Base-by-base conservation (phyloP, 1,140 invertebrate genomes). In the Megathymus violae region DNA sequence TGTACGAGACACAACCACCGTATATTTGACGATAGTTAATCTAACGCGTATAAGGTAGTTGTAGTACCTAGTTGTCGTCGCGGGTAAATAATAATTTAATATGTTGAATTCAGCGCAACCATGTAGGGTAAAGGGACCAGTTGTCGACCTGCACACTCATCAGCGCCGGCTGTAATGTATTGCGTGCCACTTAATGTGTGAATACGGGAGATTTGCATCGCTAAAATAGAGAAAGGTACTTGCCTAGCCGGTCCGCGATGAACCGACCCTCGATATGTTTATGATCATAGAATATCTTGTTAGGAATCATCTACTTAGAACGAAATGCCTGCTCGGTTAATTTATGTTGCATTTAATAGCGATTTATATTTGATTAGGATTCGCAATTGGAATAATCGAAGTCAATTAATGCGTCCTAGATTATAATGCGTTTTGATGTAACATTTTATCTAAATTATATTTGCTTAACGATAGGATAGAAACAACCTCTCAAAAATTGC, bases 21-120 rank as follows among this genome's bases (percentile, higher is more conserved):
- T 22, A 11, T 34, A 25, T 48, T 31, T 14, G 25, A 36, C 27
- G 31, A 36, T n/a, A 10, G 47, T 50, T 50, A 36, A 50, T 38
- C 34, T 38, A 38, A 51, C 16, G 11, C 10, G 16, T n/a, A 38
- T 51, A 51, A 17, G 48, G 48, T 16, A 36, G 15, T 15, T 27
- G 25, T 48, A 27, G 25, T 48, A 34, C 31, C 16, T 51, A 14
- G 48, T 51, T 51, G 48, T 51, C 48, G 48, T 51, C 48, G 16
- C 34, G 50, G 6, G 17, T 52, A 51, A 51, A 61, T 61, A 61
- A 48, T 43, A 62, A 62, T 51, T 62, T 50, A 62, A 62, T 41
- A 71, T 62, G 69, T 67, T 64, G 71, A 62, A 51, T 52, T 61
- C 54, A 66, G 62, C 54, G 36, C 34, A 36, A 19, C 46, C 59